Percentiles rank a stretch among this genome's conserved stretches.
These are phyloP conservation scores for Samia ricini DNA, from an alignment of 1,140 invertebrate genomes.

Conservation along the genomic window DNA sequence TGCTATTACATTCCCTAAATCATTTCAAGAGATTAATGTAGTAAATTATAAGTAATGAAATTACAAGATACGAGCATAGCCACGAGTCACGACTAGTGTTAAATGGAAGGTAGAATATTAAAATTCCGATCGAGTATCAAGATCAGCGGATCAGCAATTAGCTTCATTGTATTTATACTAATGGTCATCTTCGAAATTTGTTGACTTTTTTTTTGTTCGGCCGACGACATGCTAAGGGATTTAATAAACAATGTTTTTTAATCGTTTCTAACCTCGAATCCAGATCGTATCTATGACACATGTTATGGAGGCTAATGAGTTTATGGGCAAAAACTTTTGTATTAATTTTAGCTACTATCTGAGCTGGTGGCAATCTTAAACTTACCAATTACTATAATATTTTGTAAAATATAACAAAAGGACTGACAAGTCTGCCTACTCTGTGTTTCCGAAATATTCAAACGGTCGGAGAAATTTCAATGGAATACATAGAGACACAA, in stretches of 20 bases:
- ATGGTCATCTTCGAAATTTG: conserved; percentile 31
- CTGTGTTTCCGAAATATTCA: too few relatives aligned
- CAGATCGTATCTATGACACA: conserved; percentile 56
- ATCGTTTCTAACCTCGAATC: conserved; percentile 30
- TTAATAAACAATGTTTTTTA: conserved; percentile 49
- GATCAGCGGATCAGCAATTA: conserved; percentile 2
- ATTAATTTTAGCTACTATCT: neutral
- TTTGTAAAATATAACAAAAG: too few relatives aligned
- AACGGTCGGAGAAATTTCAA: too few relatives aligned
- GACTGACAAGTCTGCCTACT: too few relatives aligned
- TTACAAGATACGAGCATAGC: too few relatives aligned
- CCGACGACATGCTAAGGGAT: conserved; percentile 21
- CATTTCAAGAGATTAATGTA: too few relatives aligned
- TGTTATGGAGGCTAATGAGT: conserved; percentile 56
- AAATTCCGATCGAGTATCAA: neutral
- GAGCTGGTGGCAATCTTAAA: neutral
- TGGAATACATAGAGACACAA: too few relatives aligned
- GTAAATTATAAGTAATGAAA: too few relatives aligned
- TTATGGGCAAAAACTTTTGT: conserved; percentile 16
- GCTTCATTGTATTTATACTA: conserved; percentile 10
- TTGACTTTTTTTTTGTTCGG: conserved; percentile 34
- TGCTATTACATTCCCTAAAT: too few relatives aligned
- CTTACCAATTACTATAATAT: too few relatives aligned
- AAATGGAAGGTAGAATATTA: neutral
- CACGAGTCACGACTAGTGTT: neutral